Base-by-base conservation (phyloP, 2,113 vertebrate genomes). In the Hemiprocne comata region DNA sequence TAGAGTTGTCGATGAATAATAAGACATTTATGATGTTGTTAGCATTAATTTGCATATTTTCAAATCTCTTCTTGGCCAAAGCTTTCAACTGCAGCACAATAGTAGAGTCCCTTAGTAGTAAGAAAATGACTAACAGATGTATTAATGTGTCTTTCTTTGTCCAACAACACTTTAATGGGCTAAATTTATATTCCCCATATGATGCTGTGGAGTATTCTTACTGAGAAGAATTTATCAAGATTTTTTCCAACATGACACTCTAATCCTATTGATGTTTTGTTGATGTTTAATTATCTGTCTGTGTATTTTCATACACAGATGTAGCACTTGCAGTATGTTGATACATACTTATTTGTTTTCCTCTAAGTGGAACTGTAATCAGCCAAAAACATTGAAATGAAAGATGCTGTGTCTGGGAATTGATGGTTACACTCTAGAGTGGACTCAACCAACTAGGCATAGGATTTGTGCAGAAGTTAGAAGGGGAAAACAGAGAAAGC, bases 251-350 rank as follows among this genome's bases (percentile, higher is more conserved):
- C 94, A 73, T 90, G 93, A 90, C 72, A 91, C 78, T 75, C 71
- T 98, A 98, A 98, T 97, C 96, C 96, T 96, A 95, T 89, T 97
- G 96, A 97, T 97, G 91, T 96, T 97, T 98, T 95, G 91, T 96
- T 97, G 97, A 94, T 97, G 95, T 91, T 97, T 98, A 97, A 97
- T 98, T 97, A 96, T 97, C 95, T 97, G 92, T 97, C 97, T 96
- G 86, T 94, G 53, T 96, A 53, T 97, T 97, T 96, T 97, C 75
- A 50, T 95, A 58, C 87, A 61, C 85, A 97, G 91, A 91, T 95
- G 85, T 48, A 72, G 53, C 11, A 17, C 88, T 94, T 29, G 85
- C 87, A 87, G 75, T 78, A 77, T 85, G 79, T 87, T 89, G 76
- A 84, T 90, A 90, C 48, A 51, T 77, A 89, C 88, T 94, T 38